Evolutionary conservation across 2,113 vertebrate genomes (phyloP), one percentile per base, ranked within the genome.

Genomic region (Eubucco bourcierii): DNA sequence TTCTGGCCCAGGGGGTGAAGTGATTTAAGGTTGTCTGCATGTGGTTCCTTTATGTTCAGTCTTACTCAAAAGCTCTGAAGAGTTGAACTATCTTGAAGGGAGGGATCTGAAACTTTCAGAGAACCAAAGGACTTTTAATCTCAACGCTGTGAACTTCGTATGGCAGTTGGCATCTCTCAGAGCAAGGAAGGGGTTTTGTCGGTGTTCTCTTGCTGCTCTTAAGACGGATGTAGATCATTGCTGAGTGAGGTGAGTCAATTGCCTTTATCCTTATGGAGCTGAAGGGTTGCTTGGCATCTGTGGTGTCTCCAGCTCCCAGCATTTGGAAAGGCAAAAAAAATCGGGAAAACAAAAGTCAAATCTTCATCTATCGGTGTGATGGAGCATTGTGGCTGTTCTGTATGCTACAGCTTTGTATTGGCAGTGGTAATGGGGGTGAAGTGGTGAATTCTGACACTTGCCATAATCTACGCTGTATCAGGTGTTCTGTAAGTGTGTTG

Each of bases 1-100:
- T 90, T 98, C 91, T 99, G 99, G 99, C 99, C 99, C 50, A 97
- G 95, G 66, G 61, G 93, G 4, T 98, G 94, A 98, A 90, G 33
- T 73, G n/a, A 27, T 46, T 71, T 60, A 63, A 79, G n/a, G 31
- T 68, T 81, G 81, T 80, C 39, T 84, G 91, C 81, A 71, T 87
- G 81, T 20, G 16, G 84, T 89, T 88, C 7, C 56, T 55, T 90
- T 82, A 64, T 47, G 82, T 84, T 78, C 53, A 75, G 73, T 92
- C 63, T 66, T 84, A 68, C 88, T 84, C 56, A 55, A 86, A 88
- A 55, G 67, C 86, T 88, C 47, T 6, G 4, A 75, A 81, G 83
- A 92, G 71, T 72, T 53, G 8, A 91, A 72, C 44, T 76, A 33
- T 66, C 10, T 86, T 73, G 27, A 64, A 68, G 63, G 72, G 64